A percentile compares a stretch with the other conserved stretches of the same genome.
These are phyloP conservation scores for Drosophila teissieri DNA, from an alignment of 1,140 invertebrate species.

Conservation along the genomic window DNA sequence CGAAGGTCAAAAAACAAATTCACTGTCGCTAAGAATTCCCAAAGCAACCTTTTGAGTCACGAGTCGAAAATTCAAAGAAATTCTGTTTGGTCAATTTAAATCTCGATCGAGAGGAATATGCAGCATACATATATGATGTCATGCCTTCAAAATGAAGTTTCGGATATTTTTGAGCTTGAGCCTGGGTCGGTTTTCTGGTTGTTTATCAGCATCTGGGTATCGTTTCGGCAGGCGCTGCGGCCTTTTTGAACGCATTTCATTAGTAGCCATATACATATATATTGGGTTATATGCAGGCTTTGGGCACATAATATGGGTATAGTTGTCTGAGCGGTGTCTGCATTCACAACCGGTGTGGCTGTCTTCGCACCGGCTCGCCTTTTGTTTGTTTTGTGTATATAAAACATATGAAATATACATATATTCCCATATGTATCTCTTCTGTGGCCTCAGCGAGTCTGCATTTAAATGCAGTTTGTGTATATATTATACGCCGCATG, in stretches of 20 bases:
- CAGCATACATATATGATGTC: conserved; percentile 67
- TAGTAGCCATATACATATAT: conserved; percentile 43
- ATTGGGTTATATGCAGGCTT: conserved; percentile 17
- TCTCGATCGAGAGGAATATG: conserved; percentile 38
- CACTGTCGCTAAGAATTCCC: conserved; percentile 23
- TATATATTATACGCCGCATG: conserved; percentile 20
- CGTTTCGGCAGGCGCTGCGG: conserved; percentile 54
- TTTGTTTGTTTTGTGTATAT: conserved; percentile 71
- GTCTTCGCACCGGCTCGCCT: conserved; percentile 59
- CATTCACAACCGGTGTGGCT: conserved; percentile 72
- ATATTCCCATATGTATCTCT: conserved; percentile 9
- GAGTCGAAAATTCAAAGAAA: conserved; percentile 66
- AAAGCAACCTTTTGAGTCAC: conserved; percentile 53
- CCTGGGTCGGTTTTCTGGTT: conserved; percentile 26
- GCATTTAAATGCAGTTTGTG: conserved; percentile 66
- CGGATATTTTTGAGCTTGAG: conserved; percentile 44
- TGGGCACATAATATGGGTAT: conserved; percentile 21
- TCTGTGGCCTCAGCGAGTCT: conserved; percentile 33
- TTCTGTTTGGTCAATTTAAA: conserved; percentile 42
- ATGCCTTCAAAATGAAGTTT: conserved; percentile 53
- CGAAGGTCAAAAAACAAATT: conserved; percentile 17
- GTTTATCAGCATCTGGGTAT: conserved; percentile 56
- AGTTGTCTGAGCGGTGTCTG: conserved; percentile 58
- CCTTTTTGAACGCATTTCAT: conserved; percentile 76
- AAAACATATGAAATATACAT: conserved; percentile 3